Evolutionary conservation across 2,888 invertebrate species (phyloP), one percentile per base, ranked within the genome.

Genomic region (Venusia cambrica): DNA sequence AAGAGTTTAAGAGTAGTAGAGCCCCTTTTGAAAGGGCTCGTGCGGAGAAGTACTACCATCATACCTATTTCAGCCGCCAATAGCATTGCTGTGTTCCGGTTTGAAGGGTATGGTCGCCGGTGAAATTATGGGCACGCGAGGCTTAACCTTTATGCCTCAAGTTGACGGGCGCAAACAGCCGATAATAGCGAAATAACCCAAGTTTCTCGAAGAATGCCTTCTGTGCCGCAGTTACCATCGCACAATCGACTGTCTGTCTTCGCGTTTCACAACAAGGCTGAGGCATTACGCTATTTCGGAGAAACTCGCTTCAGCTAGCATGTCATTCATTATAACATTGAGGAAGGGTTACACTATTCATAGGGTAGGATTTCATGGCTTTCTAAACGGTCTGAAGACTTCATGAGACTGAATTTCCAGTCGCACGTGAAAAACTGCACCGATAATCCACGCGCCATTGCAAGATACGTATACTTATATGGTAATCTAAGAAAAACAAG

Each of bases 231-330:
- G 72, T 77, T 73, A 70, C 57, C 60, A 67, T 62, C 60, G 48
- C 34, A 54, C 48, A 51, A 63, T 57, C 56, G 61, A 62, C 69
- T 73, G 73, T 71, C 74, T 43, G 71, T 61, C 55, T 62, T 64
- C 29, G 37, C 61, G 60, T 78, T 79, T 74, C 71, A 69, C 68
- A 76, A 78, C 79, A 79, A 69, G 53, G 41, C 45, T 36, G 48
- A 46, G 55, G 54, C 61, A 54, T 63, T 62, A 61, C 52, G 61
- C 48, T 48, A 55, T 51, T 73, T 75, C 73, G 61, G 49, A 58
- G 72, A 76, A 77, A 59, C 41, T 24, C 22, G 16, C 21, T 30
- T 42, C 16, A 15, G 27, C 17, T 38, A 31, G 40, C 36, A 32
- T 45, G 22, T 29, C 35, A 32, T 31, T 31, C 10, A 24, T n/a